Conservation (phyloP, 2,113 vertebrate genomes). For the Microtus ochrogaster region DNA sequence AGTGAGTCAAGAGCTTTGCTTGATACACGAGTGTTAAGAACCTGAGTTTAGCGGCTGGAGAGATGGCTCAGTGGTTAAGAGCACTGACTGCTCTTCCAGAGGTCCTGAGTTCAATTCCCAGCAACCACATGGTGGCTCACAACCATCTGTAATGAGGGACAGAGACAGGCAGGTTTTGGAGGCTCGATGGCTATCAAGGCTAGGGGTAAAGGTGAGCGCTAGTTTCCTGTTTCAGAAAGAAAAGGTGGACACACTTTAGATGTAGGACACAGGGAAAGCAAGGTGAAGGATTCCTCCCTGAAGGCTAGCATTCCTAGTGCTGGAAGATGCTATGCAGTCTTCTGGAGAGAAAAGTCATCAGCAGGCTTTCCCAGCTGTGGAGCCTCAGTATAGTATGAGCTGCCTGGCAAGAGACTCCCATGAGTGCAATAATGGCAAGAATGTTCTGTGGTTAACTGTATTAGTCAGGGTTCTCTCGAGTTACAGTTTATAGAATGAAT, state of each 20-base stretch:
- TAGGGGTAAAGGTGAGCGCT: not conserved
- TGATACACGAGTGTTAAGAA: not conserved
- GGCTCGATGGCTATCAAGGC: not conserved
- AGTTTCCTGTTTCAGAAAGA: not conserved
- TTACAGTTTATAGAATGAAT: not conserved
- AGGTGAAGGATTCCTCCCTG: not conserved
- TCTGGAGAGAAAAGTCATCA: not conserved
- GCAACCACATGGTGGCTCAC: no score
- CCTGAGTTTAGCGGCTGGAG: not conserved
- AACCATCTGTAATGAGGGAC: no score
- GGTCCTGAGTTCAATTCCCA: no score
- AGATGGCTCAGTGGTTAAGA: no score
- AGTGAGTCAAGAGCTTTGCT: not conserved
- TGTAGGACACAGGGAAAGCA: not conserved
- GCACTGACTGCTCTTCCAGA: no score
- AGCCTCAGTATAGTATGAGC: not conserved
- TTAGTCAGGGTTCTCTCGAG: not conserved
- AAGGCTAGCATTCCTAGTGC: not conserved
- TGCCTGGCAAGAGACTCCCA: not conserved
- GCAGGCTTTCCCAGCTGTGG: not conserved
- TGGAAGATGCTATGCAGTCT: not conserved
- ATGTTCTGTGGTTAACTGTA: not conserved
- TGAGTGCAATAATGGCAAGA: not conserved
- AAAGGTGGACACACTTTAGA: not conserved
- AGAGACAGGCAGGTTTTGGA: not conserved